Evolutionary conservation across 2,113 vertebrate genomes (phyloP).

Genomic region (Leiothrix lutea): DNA sequence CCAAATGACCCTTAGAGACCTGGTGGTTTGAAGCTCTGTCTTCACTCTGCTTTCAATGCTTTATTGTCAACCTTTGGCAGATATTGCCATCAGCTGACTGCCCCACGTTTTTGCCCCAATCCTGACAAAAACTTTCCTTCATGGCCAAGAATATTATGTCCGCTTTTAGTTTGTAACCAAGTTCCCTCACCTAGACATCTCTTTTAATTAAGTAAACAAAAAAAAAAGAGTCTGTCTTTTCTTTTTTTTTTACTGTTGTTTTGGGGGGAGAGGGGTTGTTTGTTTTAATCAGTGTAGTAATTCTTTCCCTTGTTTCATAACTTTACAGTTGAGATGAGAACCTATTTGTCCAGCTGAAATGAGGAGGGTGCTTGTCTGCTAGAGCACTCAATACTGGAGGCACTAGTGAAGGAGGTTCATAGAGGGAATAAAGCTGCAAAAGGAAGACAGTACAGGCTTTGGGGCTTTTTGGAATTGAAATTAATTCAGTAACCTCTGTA

Average conservation of each 20-base stretch:
- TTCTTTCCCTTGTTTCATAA: background rate
- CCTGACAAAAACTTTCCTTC: background rate
- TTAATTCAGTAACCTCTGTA: background rate
- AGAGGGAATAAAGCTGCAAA: background rate
- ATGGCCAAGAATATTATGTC: background rate
- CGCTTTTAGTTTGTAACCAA: background rate
- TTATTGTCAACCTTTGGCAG: background rate
- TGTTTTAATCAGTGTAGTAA: background rate
- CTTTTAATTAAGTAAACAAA: background rate
- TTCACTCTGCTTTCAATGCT: background rate
- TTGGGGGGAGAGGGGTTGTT: background rate
- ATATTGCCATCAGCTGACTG: background rate
- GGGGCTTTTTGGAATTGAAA: background rate
- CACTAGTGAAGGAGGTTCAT: background rate
- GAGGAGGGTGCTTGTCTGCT: background rate
- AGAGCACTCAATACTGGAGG: background rate
- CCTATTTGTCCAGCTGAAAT: constrained; percentile 21
- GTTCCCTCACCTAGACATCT: background rate
- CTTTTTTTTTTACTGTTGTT: background rate
- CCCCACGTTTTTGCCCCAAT: background rate
- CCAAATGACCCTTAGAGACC: background rate
- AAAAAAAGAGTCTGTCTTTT: background rate
- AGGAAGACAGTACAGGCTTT: background rate
- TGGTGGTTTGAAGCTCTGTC: background rate
- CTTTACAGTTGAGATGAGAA: background rate